Conservation (phyloP, 2,797 vertebrate species). For the Acipenser oxyrinchus region DNA sequence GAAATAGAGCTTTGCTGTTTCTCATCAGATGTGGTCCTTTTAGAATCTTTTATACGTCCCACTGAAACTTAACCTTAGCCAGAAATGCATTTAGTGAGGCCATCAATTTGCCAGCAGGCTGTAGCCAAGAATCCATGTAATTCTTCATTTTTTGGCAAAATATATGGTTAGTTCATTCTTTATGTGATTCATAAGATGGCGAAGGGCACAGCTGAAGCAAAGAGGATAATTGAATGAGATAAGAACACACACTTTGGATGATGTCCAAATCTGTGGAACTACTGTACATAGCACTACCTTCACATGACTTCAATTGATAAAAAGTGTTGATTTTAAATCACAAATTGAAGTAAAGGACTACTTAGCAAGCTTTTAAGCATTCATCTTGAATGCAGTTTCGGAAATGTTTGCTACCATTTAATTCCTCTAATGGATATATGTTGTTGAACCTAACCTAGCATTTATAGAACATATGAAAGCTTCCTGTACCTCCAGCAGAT, state of each 20-base stretch:
- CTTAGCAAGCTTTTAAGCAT: background rate
- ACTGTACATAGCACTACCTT: background rate
- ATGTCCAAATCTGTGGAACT: constrained; percentile 13
- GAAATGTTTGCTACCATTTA: too few relatives aligned
- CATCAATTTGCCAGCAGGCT: constrained; percentile 17
- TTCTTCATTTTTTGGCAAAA: constrained; percentile 27
- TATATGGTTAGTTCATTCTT: too few relatives aligned
- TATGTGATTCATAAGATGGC: background rate
- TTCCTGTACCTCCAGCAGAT: constrained; percentile 74
- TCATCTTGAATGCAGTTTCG: constrained; percentile 9
- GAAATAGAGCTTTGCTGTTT: constrained; percentile 1
- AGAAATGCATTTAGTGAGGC: too few relatives aligned
- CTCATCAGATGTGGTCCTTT: too few relatives aligned
- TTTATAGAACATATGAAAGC: constrained; percentile 58
- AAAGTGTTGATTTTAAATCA: constrained; percentile 1
- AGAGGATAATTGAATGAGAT: constrained; percentile 19
- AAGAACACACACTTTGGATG: constrained; percentile 17
- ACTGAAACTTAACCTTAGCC: too few relatives aligned
- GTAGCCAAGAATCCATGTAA: background rate
- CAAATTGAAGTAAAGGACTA: constrained; percentile 7
- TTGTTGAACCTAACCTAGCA: background rate
- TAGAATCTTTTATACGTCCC: too few relatives aligned
- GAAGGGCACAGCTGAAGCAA: background rate
- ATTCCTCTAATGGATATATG: too few relatives aligned
- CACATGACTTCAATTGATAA: constrained; percentile 15